Percentiles rank a stretch among this genome's conserved stretches.
Conservation (phyloP, 2,797 vertebrate genomes). For the Pipistrellus pygmaeus region DNA sequence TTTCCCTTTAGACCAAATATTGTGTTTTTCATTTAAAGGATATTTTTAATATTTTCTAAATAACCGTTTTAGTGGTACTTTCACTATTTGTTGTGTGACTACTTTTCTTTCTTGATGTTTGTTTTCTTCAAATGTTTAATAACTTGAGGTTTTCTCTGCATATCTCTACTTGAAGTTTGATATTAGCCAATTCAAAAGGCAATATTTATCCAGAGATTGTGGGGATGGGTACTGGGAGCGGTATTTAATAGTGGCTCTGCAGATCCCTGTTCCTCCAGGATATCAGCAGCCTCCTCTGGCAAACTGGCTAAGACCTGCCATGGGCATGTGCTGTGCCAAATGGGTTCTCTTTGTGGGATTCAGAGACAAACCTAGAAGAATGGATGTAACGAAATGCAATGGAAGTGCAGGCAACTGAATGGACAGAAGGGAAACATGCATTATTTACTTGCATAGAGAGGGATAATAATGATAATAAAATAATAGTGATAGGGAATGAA, state of each 20-base stretch:
- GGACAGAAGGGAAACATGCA: not conserved
- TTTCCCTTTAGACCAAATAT: not conserved
- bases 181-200: not conserved
- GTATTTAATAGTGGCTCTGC: not conserved
- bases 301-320: accelerated
- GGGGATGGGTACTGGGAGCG: not conserved
- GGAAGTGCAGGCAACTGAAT: not conserved
- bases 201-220: not conserved
- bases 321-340: not conserved
- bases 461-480: not conserved
- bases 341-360: not conserved
- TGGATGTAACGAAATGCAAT: not conserved
- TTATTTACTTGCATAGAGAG: not conserved
- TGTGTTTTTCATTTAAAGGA: constrained; percentile 1
- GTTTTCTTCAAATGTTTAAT: not conserved
- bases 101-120: not conserved
- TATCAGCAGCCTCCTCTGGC: not conserved
- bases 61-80: not conserved
- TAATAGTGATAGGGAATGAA: not conserved
- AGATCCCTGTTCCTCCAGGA: not conserved
- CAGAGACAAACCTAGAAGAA: not conserved
- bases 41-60: not conserved
- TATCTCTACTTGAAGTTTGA: not conserved
- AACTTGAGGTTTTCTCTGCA: not conserved
- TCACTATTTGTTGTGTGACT: not conserved